A percentile compares a stretch with the other conserved stretches of the same genome.
These are phyloP conservation scores for Rhynchophorus ferrugineus DNA, from an alignment of 1,140 invertebrate species.

Conservation along the genomic window DNA sequence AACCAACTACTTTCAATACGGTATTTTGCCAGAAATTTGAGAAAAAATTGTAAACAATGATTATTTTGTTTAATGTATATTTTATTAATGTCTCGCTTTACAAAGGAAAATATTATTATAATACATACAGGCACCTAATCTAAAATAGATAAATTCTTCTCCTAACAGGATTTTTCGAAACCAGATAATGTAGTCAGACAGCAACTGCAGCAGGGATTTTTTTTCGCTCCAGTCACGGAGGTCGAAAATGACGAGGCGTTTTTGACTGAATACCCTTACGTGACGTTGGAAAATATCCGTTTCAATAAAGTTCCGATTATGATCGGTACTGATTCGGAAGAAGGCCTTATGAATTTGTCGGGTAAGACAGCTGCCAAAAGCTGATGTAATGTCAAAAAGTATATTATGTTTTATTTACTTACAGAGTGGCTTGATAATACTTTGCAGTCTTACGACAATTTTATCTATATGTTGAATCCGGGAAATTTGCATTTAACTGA, in stretches of 20 bases:
- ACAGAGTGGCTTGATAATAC: slow-evolving; percentile 4
- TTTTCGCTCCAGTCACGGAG: slow-evolving; percentile 23
- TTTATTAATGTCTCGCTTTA: too few species aligned
- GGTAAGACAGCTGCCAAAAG: too few species aligned
- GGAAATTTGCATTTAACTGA: slow-evolving; percentile 6
- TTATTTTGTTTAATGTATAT: too few species aligned
- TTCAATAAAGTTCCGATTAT: slow-evolving; percentile 23
- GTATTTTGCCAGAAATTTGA: too few species aligned
- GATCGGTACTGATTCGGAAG: slow-evolving; percentile 28
- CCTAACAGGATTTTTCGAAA: slow-evolving; percentile 7
- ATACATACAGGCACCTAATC: too few species aligned
- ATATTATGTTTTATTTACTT: not conserved
- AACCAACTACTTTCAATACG: too few species aligned
- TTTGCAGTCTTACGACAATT: slow-evolving; percentile 2
- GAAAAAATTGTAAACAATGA: too few species aligned
- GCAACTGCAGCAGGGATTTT: slow-evolving; percentile 16
- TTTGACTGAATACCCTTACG: slow-evolving; percentile 21
- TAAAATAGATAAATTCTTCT: too few species aligned
- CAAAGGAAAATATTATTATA: too few species aligned
- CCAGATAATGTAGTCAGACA: not conserved
- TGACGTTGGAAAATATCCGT: slow-evolving; percentile 15
- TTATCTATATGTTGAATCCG: not conserved
- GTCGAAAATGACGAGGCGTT: slow-evolving; percentile 19
- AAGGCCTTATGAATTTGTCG: slow-evolving; percentile 13
- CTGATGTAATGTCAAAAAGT: too few species aligned